Base-by-base conservation (phyloP, 92 coral and sea anemone genomes). In the Zoanthus gigantus region DNA sequence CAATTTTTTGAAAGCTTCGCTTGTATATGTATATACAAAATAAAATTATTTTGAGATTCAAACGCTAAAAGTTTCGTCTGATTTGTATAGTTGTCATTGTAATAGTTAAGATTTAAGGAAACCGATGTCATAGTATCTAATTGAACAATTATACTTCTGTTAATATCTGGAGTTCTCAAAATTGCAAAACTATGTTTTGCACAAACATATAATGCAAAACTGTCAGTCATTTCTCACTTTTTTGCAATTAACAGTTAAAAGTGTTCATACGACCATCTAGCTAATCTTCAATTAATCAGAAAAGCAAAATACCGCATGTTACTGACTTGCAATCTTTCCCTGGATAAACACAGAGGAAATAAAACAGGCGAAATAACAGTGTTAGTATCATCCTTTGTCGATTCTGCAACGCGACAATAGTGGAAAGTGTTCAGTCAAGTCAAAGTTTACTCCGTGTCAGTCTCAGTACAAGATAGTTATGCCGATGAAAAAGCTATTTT, bases 301-400 rank as follows among this genome's bases (percentile, higher is more conserved):
- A 77, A 32, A 52, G 46, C 58, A 63, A 52, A 63, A 15, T 29
- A n/a, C 7, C 7, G 53, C 13, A 31, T 7, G 46, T 9, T 18
- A 8, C 29, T 44, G 47, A 81, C 47, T 73, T 63, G 50, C 47
- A 81, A 45, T 44, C 53, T 45, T 46, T 42, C 28, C 9, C 32
- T 23, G 18, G 11, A 73, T 66, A 71, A 81, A 81, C 85, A 81
- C 30, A 66, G 12, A 46, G 42, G 67, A 67, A 56, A 18, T 15
- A 67, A 13, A 77, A 66, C 34, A 66, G 61, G 65, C 15, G 37
- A 69, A 11, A 16, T 6, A 1, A 50, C 52, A 52, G 28, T 12
- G 5, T 30, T 23, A 17, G 29, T 4, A 18, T 69, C 9, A 29
- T 34, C 11, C 46, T 69, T 44, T 9, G 45, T 29, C 12, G 11